Base-by-base conservation (phyloP, 2,113 vertebrate genomes). In the Thinocorus orbignyianus region DNA sequence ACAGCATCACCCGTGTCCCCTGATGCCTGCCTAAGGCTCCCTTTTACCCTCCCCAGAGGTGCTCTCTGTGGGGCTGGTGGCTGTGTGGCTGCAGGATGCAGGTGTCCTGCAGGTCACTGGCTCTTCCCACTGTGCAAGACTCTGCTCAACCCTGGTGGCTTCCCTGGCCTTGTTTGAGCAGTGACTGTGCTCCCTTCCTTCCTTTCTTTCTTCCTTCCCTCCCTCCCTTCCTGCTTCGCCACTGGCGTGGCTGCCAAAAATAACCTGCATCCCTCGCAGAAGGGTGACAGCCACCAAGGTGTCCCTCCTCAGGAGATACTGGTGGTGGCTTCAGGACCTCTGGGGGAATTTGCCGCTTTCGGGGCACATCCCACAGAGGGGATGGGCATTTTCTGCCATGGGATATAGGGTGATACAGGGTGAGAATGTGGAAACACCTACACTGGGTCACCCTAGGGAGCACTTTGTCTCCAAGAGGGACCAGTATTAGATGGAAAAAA, bases 91-190 rank as follows among this genome's bases (percentile, higher is more conserved):
- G 41, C 62, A 83, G 71, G 58, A 51, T 83, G 66, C 48, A 86
- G 74, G 44, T 82, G 88, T 62, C 51, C 41, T 44, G 42, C n/a
- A 44, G 52, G 58, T 62, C 1, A 0, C 39, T 51, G 80, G 33
- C 44, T 81, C 51, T 83, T 62, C 64, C 54, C 81, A 33, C 35
- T 1, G 0, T 10, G 22, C 19, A 9, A 1, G 37, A 46, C 74
- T 85, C 41, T 4, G 7, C 37, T 48, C 35, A 24, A 0, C 16
- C 26, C 55, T n/a, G 0, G 0, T 25, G 52, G 58, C 48, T 85
- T 51, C 5, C 5, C 62, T 23, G 3, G 24, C 2, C 6, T 24
- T 54, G 60, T 79, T 28, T 68, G 68, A 66, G 58, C 41, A 24
- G 58, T 1, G 7, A 17, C 41, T 19, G 2, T 39, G 15, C 74